Conservation (phyloP, 1,140 invertebrate species). For the Kradibia gibbosae region DNA sequence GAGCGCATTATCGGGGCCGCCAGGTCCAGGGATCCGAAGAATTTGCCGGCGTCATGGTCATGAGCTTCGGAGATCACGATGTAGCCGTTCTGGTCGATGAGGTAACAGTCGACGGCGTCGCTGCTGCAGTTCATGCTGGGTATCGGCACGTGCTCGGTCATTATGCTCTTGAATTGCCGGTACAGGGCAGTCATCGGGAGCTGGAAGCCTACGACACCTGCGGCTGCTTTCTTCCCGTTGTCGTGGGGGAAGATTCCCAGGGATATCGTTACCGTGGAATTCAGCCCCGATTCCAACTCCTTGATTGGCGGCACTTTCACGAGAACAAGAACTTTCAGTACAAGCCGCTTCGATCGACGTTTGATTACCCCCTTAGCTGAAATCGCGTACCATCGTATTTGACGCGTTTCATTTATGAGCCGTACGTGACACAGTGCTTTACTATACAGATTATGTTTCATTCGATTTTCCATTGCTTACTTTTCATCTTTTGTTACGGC, state of each 20-base stretch:
- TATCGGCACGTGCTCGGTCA: slow-evolving; percentile 61
- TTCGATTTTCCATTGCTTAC: too few species aligned
- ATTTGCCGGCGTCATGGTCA: slow-evolving; percentile 82
- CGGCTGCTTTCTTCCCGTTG: slow-evolving; percentile 84
- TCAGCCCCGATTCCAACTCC: slow-evolving; percentile 70
- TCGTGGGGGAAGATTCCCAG: slow-evolving; percentile 89
- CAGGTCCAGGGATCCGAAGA: slow-evolving; percentile 86
- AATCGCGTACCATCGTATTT: too few species aligned
- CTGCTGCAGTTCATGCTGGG: slow-evolving; percentile 70
- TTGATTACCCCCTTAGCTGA: too few species aligned
- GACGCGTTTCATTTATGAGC: too few species aligned
- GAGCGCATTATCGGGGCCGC: slow-evolving; percentile 82
- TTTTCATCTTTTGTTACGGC: too few species aligned
- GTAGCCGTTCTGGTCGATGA: slow-evolving; percentile 92
- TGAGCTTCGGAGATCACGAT: slow-evolving; percentile 83
- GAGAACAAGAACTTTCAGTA: not conserved
- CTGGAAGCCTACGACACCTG: slow-evolving; percentile 90
- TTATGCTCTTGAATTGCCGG: slow-evolving; percentile 80
- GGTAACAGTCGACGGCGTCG: slow-evolving; percentile 82
- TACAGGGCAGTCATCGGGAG: slow-evolving; percentile 80
- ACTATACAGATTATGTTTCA: too few species aligned
- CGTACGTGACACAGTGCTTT: too few species aligned
- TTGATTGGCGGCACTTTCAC: slow-evolving; percentile 79
- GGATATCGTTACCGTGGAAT: slow-evolving; percentile 81
- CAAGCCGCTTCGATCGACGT: too few species aligned